These are phyloP conservation scores for Acholoe squamosa DNA, from an alignment of 2,888 invertebrate species.

Conservation along the genomic window DNA sequence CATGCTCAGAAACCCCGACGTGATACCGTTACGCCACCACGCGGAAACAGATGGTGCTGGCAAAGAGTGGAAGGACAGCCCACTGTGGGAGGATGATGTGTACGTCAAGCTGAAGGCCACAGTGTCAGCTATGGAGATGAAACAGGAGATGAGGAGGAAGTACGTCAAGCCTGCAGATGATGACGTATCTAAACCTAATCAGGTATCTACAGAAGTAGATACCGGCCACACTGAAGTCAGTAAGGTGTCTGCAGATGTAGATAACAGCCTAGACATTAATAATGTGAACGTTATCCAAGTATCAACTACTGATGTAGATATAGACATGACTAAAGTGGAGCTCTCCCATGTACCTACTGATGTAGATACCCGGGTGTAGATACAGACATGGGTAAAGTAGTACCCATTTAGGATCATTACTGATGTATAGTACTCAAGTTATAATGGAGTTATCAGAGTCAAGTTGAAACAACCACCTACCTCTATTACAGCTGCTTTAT, in stretches of 20 bases:
- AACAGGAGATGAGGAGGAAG: neutral
- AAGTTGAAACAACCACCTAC: no score
- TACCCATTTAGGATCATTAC: no score
- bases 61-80: neutral
- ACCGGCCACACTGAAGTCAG: neutral
- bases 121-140: neutral
- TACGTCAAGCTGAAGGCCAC: neutral
- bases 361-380: no score
- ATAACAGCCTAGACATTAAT: no score
- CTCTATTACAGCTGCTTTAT: no score
- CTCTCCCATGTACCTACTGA: neutral
- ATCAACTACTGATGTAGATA: neutral
- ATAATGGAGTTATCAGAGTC: no score
- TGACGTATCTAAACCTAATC: no score
- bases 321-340: neutral
- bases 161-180: no score
- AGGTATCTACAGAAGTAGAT: neutral
- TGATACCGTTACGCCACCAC: conserved; percentile 23
- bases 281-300: neutral
- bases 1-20: conserved; percentile 57
- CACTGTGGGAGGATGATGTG: neutral
- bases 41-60: neutral
- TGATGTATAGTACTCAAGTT: no score
- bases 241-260: neutral
- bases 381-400: no score